Conservation (phyloP, 2,888 invertebrate genomes). For the Diarsia brunnea region DNA sequence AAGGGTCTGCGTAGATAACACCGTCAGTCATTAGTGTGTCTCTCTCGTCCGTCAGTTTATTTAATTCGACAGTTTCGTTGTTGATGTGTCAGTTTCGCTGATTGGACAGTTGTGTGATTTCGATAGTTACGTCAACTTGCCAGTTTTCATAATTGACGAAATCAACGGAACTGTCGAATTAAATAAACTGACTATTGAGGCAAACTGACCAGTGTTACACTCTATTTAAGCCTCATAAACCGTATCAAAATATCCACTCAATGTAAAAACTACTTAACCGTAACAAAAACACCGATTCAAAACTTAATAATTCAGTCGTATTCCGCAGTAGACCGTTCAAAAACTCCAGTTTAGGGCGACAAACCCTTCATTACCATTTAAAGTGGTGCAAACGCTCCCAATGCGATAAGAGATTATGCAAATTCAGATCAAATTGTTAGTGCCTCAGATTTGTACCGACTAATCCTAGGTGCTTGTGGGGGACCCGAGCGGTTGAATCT, state of each 20-base stretch:
- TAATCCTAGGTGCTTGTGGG: constrained; percentile 68
- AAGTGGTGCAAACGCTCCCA: constrained; percentile 81
- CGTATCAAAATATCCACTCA: constrained; percentile 21
- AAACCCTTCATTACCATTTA: constrained; percentile 84
- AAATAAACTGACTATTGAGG: too few relatives aligned
- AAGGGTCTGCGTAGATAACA: too few relatives aligned
- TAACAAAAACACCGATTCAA: constrained; percentile 56
- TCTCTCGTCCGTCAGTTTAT: too few relatives aligned
- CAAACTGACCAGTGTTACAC: too few relatives aligned
- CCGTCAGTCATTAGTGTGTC: too few relatives aligned
- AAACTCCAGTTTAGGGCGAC: constrained; percentile 64
- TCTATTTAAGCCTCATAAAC: neutral
- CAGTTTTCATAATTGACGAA: too few relatives aligned
- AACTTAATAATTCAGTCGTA: constrained; percentile 59
- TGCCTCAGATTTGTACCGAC: constrained; percentile 75
- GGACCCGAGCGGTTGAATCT: constrained; percentile 39
- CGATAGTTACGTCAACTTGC: too few relatives aligned
- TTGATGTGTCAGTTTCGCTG: too few relatives aligned
- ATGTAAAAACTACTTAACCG: constrained; percentile 41
- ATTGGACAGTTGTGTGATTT: too few relatives aligned
- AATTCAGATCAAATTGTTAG: constrained; percentile 86
- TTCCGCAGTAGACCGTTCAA: constrained; percentile 63
- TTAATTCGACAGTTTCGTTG: too few relatives aligned
- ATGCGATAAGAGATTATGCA: constrained; percentile 76
- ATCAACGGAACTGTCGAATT: too few relatives aligned